Evolutionary conservation across 2,113 vertebrate genomes (phyloP).

Genomic region (Marmota monax): DNA sequence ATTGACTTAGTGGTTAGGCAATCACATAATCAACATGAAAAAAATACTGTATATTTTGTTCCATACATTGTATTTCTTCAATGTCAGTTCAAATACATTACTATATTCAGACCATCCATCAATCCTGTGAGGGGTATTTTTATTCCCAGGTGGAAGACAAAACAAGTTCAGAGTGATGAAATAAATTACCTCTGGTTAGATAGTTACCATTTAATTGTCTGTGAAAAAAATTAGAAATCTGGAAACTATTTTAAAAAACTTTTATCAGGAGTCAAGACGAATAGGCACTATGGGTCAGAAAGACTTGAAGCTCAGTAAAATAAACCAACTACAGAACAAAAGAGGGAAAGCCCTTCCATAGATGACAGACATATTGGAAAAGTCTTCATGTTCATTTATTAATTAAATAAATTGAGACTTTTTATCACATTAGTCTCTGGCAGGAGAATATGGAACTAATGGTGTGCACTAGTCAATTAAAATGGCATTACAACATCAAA

Average conservation of each 20-base stretch:
- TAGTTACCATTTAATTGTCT: slow-evolving; percentile 58
- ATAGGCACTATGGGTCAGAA: background rate
- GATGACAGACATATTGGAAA: background rate
- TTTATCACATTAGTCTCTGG: slow-evolving; percentile 4
- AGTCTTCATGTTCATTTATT: slow-evolving; percentile 22
- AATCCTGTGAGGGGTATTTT: background rate
- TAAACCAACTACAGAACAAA: background rate
- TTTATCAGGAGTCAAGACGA: slow-evolving; percentile 18
- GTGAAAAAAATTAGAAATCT: slow-evolving; percentile 13
- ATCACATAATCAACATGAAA: slow-evolving; percentile 44
- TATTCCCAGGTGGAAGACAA: slow-evolving; percentile 27
- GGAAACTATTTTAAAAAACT: slow-evolving; percentile 34
- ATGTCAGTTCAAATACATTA: slow-evolving; percentile 31
- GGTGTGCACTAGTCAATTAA: background rate
- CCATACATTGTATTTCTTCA: slow-evolving; percentile 22
- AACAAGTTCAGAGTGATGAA: slow-evolving; percentile 61
- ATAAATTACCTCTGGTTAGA: slow-evolving; percentile 5
- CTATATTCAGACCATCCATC: slow-evolving; percentile 1
- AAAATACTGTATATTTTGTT: slow-evolving; percentile 55
- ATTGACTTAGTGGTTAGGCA: slow-evolving; percentile 45
- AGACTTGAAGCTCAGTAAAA: slow-evolving; percentile 37
- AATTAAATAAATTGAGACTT: slow-evolving; percentile 50
- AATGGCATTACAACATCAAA: background rate
- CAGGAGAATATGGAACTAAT: background rate
- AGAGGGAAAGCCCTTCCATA: background rate